These are phyloP conservation scores for Aleiodes testaceus DNA, from an alignment of 2,888 invertebrate species.

Conservation along the genomic window DNA sequence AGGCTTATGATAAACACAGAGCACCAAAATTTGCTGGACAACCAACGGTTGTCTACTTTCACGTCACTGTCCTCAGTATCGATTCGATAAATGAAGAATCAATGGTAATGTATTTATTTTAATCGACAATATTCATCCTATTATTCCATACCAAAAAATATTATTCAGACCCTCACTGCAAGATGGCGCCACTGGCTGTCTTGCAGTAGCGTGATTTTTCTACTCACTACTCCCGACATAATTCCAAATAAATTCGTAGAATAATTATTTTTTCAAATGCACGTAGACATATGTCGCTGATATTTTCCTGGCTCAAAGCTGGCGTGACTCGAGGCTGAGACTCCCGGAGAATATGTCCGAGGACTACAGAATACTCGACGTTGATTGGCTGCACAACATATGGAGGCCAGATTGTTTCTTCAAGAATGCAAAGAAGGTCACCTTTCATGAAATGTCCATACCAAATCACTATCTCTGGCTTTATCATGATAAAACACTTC, in stretches of 20 bases:
- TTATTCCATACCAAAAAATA: background rate
- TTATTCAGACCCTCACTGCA: background rate
- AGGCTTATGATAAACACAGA: slow-evolving; percentile 91
- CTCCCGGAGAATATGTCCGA: slow-evolving; percentile 96
- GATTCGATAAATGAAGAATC: slow-evolving; percentile 98
- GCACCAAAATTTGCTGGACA: slow-evolving; percentile 90
- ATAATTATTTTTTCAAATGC: too few species aligned
- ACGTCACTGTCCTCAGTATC: slow-evolving; percentile 90
- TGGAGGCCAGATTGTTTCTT: slow-evolving; percentile 96
- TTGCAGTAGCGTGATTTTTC: background rate
- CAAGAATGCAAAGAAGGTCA: slow-evolving; percentile 93
- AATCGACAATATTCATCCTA: background rate
- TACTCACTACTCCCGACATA: background rate
- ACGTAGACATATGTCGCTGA: slow-evolving; percentile 92
- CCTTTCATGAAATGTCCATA: slow-evolving; percentile 95
- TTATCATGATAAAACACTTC: slow-evolving; percentile 91
- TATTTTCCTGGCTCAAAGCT: slow-evolving; percentile 93
- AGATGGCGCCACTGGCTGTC: slow-evolving; percentile 8
- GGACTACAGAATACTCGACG: slow-evolving; percentile 90
- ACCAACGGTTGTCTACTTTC: slow-evolving; percentile 92
- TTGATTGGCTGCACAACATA: slow-evolving; percentile 91
- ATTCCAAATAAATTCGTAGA: too few species aligned
- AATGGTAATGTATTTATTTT: slow-evolving; percentile 79
- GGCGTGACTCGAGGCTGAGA: slow-evolving; percentile 90
- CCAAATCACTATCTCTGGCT: slow-evolving; percentile 95